phyloP scores from a whole-genome alignment of 1,140 invertebrate species.

The Portunus trituberculatus region DNA sequence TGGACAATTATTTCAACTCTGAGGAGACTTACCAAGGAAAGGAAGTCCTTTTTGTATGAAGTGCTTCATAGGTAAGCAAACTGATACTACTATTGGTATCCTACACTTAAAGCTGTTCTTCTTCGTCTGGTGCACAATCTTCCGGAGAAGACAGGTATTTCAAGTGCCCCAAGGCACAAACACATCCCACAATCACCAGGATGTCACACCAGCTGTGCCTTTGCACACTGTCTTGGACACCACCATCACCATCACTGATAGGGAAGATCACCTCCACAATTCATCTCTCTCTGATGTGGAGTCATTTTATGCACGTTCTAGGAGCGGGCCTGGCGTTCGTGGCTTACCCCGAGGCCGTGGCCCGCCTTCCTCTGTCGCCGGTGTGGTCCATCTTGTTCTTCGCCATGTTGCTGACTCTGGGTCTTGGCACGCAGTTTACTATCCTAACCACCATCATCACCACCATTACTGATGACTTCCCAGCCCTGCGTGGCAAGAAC shows the following conservation, averaged over 20 bases:
- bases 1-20: conserved; percentile 29
- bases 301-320: conserved; percentile 78
- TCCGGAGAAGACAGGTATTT: conserved; percentile 47
- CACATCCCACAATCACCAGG: conserved; percentile 33
- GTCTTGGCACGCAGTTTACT: conserved; percentile 89
- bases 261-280: conserved; percentile 54
- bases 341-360: conserved; percentile 92
- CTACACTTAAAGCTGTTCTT: conserved; percentile 39
- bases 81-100: not conserved
- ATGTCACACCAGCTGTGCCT: conserved; percentile 15
- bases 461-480: conserved; percentile 78
- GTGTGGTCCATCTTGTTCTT: conserved; percentile 97
- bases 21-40: conserved; percentile 32
- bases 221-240: conserved; percentile 55
- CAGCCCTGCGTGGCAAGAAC: conserved; percentile 77
- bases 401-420: conserved; percentile 90
- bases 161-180: conserved; percentile 22
- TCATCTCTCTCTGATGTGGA: conserved; percentile 67
- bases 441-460: conserved; percentile 78
- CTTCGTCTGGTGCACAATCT: not conserved
- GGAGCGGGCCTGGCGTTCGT: conserved; percentile 87
- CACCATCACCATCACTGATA: conserved; percentile 62
- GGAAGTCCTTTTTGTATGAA: conserved; percentile 28
- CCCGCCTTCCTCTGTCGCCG: conserved; percentile 91
- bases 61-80: conserved; percentile 56